Evolutionary conservation across 1,140 invertebrate genomes (phyloP).

Genomic region (Oreohelix idahoensis): DNA sequence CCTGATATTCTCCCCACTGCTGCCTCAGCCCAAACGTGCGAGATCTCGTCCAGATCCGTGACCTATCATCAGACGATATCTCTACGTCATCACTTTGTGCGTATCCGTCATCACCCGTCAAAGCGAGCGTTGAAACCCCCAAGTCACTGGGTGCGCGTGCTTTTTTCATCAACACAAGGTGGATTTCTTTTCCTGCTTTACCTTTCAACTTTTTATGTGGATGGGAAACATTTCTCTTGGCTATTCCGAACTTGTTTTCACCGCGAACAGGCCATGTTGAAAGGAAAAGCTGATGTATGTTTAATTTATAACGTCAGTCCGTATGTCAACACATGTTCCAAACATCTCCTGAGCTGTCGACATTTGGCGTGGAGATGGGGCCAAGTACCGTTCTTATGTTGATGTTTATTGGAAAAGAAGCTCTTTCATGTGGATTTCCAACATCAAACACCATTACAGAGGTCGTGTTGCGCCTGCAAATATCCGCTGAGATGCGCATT

Average conservation of each 20-base stretch:
- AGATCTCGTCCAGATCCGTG: background rate
- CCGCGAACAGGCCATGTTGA: background rate
- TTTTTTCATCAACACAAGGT: conserved; percentile 6
- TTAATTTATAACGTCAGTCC: background rate
- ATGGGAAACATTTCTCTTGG: background rate
- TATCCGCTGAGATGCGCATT: background rate
- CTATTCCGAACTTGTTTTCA: background rate
- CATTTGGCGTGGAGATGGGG: background rate
- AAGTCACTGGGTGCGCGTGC: conserved; percentile 3
- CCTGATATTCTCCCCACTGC: background rate
- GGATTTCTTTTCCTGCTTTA: background rate
- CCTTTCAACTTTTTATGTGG: background rate
- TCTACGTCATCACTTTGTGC: conserved; percentile 28
- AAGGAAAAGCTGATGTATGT: conserved; percentile 1
- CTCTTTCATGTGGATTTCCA: background rate
- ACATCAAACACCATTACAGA: background rate
- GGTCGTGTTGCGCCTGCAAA: background rate
- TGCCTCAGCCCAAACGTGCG: background rate
- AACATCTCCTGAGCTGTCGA: background rate
- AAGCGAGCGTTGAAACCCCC: conserved; percentile 9
- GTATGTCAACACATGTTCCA: background rate
- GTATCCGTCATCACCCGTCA: conserved; percentile 29
- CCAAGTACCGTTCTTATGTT: background rate
- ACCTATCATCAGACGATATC: conserved; percentile 23
- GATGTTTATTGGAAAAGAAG: background rate